Conservation (phyloP, 2,113 vertebrate genomes). For the Seriola dumerili region DNA sequence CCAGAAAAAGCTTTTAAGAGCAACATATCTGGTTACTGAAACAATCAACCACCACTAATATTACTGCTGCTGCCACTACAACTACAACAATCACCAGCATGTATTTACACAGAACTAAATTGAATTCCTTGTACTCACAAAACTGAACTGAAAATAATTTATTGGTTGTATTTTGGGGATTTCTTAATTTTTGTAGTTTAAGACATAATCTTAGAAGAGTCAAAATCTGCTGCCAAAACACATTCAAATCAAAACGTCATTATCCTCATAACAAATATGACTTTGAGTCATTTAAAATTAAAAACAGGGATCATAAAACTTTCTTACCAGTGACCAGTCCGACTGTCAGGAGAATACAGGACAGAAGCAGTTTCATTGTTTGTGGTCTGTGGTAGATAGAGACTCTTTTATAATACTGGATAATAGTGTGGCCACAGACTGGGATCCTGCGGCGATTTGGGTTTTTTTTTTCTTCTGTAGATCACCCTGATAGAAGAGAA, state of each 20-base stretch:
- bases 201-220: neutral
- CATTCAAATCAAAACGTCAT: neutral
- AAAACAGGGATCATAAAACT: neutral
- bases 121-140: neutral
- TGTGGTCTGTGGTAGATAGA: constrained; percentile 16
- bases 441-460: neutral
- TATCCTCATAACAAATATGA: neutral
- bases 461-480: neutral
- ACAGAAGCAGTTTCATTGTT: constrained; percentile 64
- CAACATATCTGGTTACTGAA: constrained; percentile 6
- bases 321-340: constrained; percentile 68
- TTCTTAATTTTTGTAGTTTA: neutral
- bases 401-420: neutral
- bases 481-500: neutral
- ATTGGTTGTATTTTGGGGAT: neutral
- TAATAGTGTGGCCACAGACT: neutral
- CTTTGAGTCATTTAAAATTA: neutral
- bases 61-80: no score
- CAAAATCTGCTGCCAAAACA: neutral
- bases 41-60: neutral
- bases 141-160: neutral
- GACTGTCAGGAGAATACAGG: constrained; percentile 55
- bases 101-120: neutral
- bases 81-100: neutral
- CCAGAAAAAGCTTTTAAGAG: constrained; percentile 28